These are phyloP conservation scores for Trematocara marginatum DNA, from an alignment of 2,113 vertebrate species.

Conservation along the genomic window DNA sequence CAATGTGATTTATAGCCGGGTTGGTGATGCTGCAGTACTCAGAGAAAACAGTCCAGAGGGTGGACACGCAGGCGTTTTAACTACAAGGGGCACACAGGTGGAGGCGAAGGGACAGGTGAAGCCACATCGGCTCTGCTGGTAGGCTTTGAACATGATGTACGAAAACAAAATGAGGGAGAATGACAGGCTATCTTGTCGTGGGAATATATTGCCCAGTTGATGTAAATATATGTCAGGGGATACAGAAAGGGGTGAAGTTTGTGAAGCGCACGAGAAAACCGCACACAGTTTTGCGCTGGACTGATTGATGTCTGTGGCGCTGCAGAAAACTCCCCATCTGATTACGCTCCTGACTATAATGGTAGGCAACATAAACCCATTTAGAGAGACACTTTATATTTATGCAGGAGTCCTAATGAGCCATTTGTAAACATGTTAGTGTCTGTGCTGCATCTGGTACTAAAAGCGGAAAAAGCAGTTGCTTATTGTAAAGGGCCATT, in stretches of 20 bases:
- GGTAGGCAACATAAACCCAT: conserved; percentile 7
- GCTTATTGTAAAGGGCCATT: not conserved
- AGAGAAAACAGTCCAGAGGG: conserved; percentile 54
- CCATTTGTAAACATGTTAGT: conserved; percentile 37
- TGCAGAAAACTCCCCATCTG: not conserved
- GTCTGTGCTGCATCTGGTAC: not conserved
- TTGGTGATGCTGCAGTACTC: conserved; percentile 71
- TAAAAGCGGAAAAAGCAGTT: not conserved
- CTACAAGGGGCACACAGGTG: conserved; percentile 22
- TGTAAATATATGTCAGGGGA: not conserved
- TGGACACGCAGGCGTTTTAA: conserved; percentile 39
- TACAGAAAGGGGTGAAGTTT: not conserved
- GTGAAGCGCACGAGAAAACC: not conserved
- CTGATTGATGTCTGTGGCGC: not conserved
- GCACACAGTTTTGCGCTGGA: not conserved
- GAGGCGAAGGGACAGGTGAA: not conserved
- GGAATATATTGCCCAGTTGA: not conserved
- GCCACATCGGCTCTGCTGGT: not conserved
- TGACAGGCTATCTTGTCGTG: not conserved
- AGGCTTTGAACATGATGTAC: not conserved
- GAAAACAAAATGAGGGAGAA: not conserved
- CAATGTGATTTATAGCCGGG: conserved; percentile 74
- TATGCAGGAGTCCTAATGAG: conserved; percentile 36
- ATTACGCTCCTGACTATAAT: conserved; percentile 15
- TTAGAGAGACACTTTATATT: conserved; percentile 28